Conservation (phyloP, 2,888 invertebrate genomes). For the Drosophila fulvimacula region DNA sequence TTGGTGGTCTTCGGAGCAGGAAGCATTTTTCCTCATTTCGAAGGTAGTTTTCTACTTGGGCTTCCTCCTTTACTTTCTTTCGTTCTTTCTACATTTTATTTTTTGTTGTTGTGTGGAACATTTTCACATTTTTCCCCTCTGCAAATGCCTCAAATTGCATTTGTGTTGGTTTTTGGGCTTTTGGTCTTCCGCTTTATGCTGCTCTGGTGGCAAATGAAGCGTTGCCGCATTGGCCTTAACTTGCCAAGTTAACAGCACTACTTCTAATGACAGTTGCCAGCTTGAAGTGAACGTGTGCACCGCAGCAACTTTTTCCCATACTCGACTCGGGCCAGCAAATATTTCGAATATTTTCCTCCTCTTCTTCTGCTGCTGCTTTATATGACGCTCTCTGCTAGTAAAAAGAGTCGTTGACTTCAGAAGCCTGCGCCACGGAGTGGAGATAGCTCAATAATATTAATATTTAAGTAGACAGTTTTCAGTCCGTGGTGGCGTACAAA, state of each 20-base stretch:
- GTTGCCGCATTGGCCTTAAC: constrained; percentile 49
- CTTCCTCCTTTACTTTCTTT: not conserved
- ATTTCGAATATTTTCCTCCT: constrained; percentile 21
- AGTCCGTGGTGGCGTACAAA: constrained; percentile 19
- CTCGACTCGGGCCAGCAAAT: constrained; percentile 27
- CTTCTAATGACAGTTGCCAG: constrained; percentile 47
- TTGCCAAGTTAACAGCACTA: constrained; percentile 53
- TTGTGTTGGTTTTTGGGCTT: constrained; percentile 39
- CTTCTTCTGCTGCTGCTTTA: not conserved
- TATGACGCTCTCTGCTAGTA: not conserved
- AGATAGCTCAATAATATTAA: constrained; percentile 73
- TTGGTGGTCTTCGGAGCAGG: constrained; percentile 9
- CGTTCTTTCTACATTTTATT: not conserved
- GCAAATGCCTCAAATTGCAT: constrained; percentile 55
- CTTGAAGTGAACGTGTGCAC: constrained; percentile 36
- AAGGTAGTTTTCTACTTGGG: constrained; percentile 25
- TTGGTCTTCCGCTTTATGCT: constrained; percentile 37
- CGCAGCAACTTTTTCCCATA: constrained; percentile 10
- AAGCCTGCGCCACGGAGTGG: constrained; percentile 30
- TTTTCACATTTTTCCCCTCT: constrained; percentile 29
- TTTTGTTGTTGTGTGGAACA: not conserved
- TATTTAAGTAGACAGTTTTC: constrained; percentile 60
- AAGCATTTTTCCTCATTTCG: constrained; percentile 42
- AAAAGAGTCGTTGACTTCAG: constrained; percentile 31
- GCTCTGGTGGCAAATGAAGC: constrained; percentile 53